Evolutionary conservation across 2,797 vertebrate species (phyloP).

Genomic region (Tragopan temminckii): DNA sequence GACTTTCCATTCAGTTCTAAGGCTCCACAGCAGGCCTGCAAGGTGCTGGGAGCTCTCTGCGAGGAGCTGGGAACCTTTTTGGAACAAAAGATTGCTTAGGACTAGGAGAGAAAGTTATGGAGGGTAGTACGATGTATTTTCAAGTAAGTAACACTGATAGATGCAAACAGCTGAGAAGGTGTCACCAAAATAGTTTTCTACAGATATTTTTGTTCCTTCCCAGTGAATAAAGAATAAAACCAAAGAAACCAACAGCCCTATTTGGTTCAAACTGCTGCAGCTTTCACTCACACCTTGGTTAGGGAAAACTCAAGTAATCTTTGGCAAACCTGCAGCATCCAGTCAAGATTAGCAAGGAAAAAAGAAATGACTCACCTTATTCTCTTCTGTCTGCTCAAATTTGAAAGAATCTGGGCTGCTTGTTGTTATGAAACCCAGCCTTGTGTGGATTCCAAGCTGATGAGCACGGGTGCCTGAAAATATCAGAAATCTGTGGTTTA

Average conservation of each 20-base stretch:
- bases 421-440: background rate
- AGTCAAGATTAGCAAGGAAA: background rate
- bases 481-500: conserved; percentile 35
- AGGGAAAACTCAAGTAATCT: conserved; percentile 28
- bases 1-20: background rate
- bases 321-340: background rate
- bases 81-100: background rate
- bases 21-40: background rate
- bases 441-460: conserved; percentile 15
- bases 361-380: background rate
- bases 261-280: conserved; percentile 7
- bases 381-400: background rate
- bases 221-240: background rate
- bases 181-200: background rate
- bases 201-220: background rate
- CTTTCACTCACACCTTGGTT: background rate
- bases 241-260: background rate
- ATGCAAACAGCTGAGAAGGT: background rate
- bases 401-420: background rate
- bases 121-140: background rate
- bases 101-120: background rate
- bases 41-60: background rate
- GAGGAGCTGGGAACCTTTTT: background rate
- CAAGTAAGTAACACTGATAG: background rate
- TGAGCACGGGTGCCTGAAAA: background rate